Evolutionary conservation across 2,113 vertebrate genomes (phyloP).

Genomic region (Siniperca chuatsi): DNA sequence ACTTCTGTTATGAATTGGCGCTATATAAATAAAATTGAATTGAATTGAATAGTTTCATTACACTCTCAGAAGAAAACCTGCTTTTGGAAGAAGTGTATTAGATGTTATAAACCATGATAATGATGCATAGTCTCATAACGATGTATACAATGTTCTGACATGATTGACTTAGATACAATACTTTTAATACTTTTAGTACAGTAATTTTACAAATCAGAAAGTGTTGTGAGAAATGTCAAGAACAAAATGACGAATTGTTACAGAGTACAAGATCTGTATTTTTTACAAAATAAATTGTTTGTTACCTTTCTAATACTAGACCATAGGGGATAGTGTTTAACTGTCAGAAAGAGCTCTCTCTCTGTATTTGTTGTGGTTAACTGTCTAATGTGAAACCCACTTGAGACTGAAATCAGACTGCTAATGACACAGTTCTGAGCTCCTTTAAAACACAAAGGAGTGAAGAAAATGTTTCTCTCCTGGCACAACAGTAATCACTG

Average conservation of each 20-base stretch:
- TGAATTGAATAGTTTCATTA: slow-evolving; percentile 39
- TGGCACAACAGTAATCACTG: not conserved
- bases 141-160: not conserved
- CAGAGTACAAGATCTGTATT: not conserved
- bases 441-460: slow-evolving; percentile 23
- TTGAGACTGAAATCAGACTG: slow-evolving; percentile 29
- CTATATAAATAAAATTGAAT: no score
- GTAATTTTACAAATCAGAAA: slow-evolving; percentile 2
- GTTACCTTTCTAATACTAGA: not conserved
- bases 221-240: not conserved
- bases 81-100: not conserved
- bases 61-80: not conserved
- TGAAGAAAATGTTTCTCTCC: slow-evolving; percentile 4
- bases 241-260: not conserved
- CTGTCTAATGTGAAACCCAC: slow-evolving; percentile 14
- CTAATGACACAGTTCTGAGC: slow-evolving; percentile 21
- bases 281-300: not conserved
- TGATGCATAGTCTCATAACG: not conserved
- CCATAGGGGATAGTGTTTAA: not conserved
- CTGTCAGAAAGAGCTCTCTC: not conserved
- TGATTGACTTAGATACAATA: not conserved
- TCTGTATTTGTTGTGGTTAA: not conserved
- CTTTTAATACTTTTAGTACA: no score
- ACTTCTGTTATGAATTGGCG: no score
- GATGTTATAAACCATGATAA: slow-evolving; percentile 8